A percentile compares a stretch with the other conserved stretches of the same genome.
These are phyloP conservation scores for Branchipolynoe longqiensis DNA, from an alignment of 2,888 invertebrate species.

Conservation along the genomic window DNA sequence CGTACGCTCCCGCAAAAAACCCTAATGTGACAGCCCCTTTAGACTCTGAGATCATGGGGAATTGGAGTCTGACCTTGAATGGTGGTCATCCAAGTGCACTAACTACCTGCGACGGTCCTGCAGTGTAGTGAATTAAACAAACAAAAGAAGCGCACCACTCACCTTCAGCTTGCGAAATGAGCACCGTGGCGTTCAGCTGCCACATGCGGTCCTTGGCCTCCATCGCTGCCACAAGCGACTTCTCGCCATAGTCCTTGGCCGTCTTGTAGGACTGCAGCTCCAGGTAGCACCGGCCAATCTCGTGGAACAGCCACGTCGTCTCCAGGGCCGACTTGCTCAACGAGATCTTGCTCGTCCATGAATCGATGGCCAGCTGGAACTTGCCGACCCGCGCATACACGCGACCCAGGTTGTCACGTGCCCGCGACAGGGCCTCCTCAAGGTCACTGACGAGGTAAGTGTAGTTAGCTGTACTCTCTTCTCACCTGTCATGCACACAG, in stretches of 20 bases:
- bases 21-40: no score
- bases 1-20: no score
- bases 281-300: constrained; percentile 82
- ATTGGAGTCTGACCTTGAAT: no score
- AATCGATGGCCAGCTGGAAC: constrained; percentile 81
- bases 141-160: no score
- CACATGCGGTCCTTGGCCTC: constrained; percentile 79
- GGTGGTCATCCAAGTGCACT: no score
- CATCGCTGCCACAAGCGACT: constrained; percentile 76
- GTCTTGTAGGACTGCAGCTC: constrained; percentile 76
- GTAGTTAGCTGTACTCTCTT: no score
- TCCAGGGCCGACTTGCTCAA: constrained; percentile 81
- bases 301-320: constrained; percentile 82
- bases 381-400: constrained; percentile 81
- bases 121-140: no score
- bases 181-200: constrained; percentile 80
- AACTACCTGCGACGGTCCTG: no score
- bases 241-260: constrained; percentile 78
- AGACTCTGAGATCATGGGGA: no score
- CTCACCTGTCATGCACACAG: no score
- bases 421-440: constrained; percentile 80
- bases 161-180: constrained; percentile 80
- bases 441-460: constrained; percentile 76
- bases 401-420: constrained; percentile 81
- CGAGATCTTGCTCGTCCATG: constrained; percentile 80